A percentile compares a stretch with the other conserved stretches of the same genome.
Conservation (phyloP, 2,888 invertebrate genomes). For the Drosophila helvetica region DNA sequence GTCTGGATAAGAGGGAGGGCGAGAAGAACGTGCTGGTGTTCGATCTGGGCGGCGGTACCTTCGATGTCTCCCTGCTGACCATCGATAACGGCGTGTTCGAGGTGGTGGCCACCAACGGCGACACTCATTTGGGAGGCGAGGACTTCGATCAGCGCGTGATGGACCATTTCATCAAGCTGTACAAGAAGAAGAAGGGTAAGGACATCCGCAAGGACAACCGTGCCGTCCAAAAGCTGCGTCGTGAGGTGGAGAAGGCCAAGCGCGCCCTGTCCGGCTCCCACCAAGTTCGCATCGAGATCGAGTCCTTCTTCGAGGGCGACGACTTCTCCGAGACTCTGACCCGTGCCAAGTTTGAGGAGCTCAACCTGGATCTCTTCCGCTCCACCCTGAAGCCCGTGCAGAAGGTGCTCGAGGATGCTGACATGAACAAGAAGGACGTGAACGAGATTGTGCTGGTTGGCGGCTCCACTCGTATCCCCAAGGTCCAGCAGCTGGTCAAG, state of each 20-base stretch:
- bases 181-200: slow-evolving; percentile 99
- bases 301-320: slow-evolving; percentile 98
- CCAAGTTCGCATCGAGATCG: slow-evolving; percentile 99
- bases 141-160: slow-evolving; percentile 99
- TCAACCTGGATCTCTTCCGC: slow-evolving; percentile 96
- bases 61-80: slow-evolving; percentile 98
- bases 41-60: slow-evolving; percentile 99
- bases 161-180: slow-evolving; percentile 99
- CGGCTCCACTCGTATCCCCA: slow-evolving; percentile 99
- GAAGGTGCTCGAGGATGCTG: slow-evolving; percentile 98
- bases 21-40: slow-evolving; percentile 99
- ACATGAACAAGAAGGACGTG: slow-evolving; percentile 98
- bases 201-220: slow-evolving; percentile 97
- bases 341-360: slow-evolving; percentile 98
- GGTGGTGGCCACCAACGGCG: slow-evolving; percentile 88
- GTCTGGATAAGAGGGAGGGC: slow-evolving; percentile 97
- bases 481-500: slow-evolving; percentile 96
- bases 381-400: slow-evolving; percentile 97
- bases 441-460: slow-evolving; percentile 99
- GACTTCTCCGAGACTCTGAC: slow-evolving; percentile 99
- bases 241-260: slow-evolving; percentile 99
- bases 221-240: slow-evolving; percentile 97
- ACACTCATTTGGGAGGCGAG: slow-evolving; percentile 99
- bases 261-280: slow-evolving; percentile 95
- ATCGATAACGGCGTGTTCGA: slow-evolving; percentile 99